Evolutionary conservation across 2,888 invertebrate species (phyloP).

Genomic region (Parochlus steinenii): DNA sequence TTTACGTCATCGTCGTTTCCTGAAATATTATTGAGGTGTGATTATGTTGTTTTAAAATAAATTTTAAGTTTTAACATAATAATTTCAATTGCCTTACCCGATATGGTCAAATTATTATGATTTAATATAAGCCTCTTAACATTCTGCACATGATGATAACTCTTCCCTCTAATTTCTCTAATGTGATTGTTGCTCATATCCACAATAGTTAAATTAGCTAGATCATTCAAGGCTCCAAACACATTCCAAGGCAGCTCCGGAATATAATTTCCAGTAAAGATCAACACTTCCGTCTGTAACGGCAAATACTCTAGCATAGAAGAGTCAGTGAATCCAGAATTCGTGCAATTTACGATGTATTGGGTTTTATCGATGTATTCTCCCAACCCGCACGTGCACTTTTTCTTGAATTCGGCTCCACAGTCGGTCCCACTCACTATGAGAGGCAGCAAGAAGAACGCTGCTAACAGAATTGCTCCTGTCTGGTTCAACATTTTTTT

Average conservation of each 20-base stretch:
- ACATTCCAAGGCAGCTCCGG: constrained; percentile 49
- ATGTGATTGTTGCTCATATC: constrained; percentile 62
- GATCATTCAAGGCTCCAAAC: constrained; percentile 44
- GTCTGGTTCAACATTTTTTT: too few relatives aligned
- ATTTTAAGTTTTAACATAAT: too few relatives aligned
- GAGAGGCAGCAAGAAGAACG: constrained; percentile 2
- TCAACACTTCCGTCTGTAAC: constrained; percentile 44
- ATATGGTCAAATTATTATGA: constrained; percentile 50
- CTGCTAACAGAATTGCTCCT: too few relatives aligned
- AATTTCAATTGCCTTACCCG: too few relatives aligned
- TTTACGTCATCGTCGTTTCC: constrained; percentile 35
- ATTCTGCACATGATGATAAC: constrained; percentile 53
- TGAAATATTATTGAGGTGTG: too few relatives aligned
- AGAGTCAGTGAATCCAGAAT: constrained; percentile 39
- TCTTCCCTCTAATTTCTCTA: constrained; percentile 50
- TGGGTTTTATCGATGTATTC: constrained; percentile 22
- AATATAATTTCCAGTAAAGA: constrained; percentile 54
- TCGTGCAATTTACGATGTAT: constrained; percentile 55
- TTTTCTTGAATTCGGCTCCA: constrained; percentile 30
- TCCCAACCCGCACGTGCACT: constrained; percentile 38
- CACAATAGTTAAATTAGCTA: constrained; percentile 41
- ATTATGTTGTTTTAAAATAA: too few relatives aligned
- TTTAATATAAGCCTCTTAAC: constrained; percentile 52
- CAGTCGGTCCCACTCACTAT: constrained; percentile 20
- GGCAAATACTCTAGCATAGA: constrained; percentile 44